Percentiles rank a stretch among this genome's conserved stretches.
Evolutionary conservation across 1,140 invertebrate species (phyloP).

Genomic region (Zaprionus taronus): DNA sequence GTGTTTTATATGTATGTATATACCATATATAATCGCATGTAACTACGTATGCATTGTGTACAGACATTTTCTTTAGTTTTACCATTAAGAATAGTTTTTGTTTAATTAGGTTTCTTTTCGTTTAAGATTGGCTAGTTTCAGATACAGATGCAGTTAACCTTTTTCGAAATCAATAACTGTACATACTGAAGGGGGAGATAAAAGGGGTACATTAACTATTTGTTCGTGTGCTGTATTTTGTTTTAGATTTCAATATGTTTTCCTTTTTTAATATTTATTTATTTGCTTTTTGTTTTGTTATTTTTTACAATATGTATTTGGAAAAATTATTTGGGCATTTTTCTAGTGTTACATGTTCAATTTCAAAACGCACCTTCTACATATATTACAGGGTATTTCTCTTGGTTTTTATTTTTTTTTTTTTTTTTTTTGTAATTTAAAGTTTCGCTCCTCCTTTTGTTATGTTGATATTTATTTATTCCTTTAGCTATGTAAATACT

Average conservation of each 20-base stretch:
- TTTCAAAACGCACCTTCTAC: slow-evolving; percentile 34
- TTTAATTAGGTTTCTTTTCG: background rate
- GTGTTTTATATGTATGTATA: background rate
- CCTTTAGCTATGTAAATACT: slow-evolving; percentile 56
- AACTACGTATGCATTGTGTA: slow-evolving; percentile 13
- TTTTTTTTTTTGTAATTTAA: slow-evolving; percentile 15
- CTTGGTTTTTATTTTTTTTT: background rate
- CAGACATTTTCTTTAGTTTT: slow-evolving; percentile 7
- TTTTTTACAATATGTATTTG: slow-evolving; percentile 55
- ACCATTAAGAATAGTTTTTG: slow-evolving; percentile 13
- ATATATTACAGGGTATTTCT: slow-evolving; percentile 44
- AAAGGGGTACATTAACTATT: slow-evolving; percentile 26
- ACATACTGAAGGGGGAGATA: slow-evolving; percentile 16
- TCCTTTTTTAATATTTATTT: slow-evolving; percentile 12
- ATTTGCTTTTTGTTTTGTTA: slow-evolving; percentile 7
- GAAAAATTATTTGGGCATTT: slow-evolving; percentile 56
- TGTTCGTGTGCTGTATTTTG: slow-evolving; percentile 33
- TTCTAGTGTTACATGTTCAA: slow-evolving; percentile 22
- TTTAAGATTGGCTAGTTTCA: slow-evolving; percentile 41
- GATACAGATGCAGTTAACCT: slow-evolving; percentile 28
- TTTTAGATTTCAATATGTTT: slow-evolving; percentile 20
- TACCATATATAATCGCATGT: slow-evolving; percentile 21
- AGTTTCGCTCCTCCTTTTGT: slow-evolving; percentile 19
- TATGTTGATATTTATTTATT: slow-evolving; percentile 35
- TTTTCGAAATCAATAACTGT: slow-evolving; percentile 15